Base-by-base conservation (phyloP, 2,797 vertebrate genomes). In the Melanotaenia pygmaea region DNA sequence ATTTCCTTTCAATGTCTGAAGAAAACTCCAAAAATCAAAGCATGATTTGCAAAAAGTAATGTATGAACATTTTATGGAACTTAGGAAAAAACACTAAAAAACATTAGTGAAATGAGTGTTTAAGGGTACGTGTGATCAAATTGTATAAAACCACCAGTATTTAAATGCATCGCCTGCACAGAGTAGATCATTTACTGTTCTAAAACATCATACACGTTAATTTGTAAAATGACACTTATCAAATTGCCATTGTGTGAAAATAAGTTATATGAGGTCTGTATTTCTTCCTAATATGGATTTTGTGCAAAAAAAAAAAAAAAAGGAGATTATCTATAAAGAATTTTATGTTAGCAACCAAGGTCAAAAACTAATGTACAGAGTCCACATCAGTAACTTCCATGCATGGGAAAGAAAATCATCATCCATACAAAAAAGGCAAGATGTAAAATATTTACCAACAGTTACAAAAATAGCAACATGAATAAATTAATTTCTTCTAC, bases 401-500 rank as follows among this genome's bases (percentile, higher is more conserved):
- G 88, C 90, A 91, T 84, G 86, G 37, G 65, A 79, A 81, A 72
- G 73, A 75, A 67, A 75, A 82, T 84, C 57, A 76, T 65, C 69
- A 87, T 89, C 79, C 88, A 90, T 88, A 92, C 88, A 87, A 92
- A 90, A 92, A 91, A 91, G 88, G 82, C 82, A 86, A 90, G 79
- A 81, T 88, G 86, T 89, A 87, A 93, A 94, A 93, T 92, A 91
- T 93, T 91, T 91, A 91, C 86, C 89, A 90, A 92, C 87, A 91
- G 90, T 91, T 93, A 93, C 84, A 94, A 94, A 93, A 94, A 94
- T 93, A 93, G 90, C 74, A 87, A 92, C 87, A 93, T 90, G 89
- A 94, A 94, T 94, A 94, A 94, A 94, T 94, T 93, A 94, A 90
- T 94, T 90, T 90, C 77, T 88, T 91, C 91, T 91, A 90, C 86